Percentiles rank a stretch among this genome's conserved stretches.
Conservation (phyloP, 2,797 vertebrate species). For the Megaceryle alcyon region DNA sequence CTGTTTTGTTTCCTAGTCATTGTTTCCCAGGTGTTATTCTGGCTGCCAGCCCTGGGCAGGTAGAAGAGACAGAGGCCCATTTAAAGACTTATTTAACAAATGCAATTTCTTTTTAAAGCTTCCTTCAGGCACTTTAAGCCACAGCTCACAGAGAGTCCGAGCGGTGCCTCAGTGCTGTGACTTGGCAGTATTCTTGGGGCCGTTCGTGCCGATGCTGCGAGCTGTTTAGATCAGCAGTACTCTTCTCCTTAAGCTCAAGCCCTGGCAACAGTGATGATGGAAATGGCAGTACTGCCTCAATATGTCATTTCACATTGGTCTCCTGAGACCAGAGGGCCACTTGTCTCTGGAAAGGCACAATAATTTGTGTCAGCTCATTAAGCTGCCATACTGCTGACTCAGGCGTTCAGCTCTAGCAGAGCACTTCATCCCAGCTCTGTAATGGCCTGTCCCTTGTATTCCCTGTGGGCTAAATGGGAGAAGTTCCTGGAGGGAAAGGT, state of each 20-base stretch:
- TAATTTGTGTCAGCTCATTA: conserved; percentile 72
- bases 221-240: background rate
- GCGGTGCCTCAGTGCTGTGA: background rate
- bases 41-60: background rate
- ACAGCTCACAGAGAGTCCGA: background rate
- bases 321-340: conserved; percentile 41
- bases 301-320: conserved; percentile 55
- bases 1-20: background rate
- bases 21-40: background rate
- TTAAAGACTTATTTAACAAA: background rate
- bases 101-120: rapidly evolving
- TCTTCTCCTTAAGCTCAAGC: conserved; percentile 9
- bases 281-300: conserved; percentile 46
- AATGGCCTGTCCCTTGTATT: conserved; percentile 1
- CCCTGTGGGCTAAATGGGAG: background rate
- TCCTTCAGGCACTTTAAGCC: background rate
- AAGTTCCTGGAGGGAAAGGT: conserved; percentile 20
- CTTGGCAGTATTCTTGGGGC: background rate
- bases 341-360: conserved; percentile 58
- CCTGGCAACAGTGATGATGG: conserved; percentile 10
- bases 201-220: background rate
- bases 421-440: conserved; percentile 39
- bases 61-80: background rate
- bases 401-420: conserved; percentile 11
- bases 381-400: conserved; percentile 68